These are phyloP conservation scores for Crocuta crocuta DNA, from an alignment of 2,113 vertebrate genomes.

Conservation along the genomic window DNA sequence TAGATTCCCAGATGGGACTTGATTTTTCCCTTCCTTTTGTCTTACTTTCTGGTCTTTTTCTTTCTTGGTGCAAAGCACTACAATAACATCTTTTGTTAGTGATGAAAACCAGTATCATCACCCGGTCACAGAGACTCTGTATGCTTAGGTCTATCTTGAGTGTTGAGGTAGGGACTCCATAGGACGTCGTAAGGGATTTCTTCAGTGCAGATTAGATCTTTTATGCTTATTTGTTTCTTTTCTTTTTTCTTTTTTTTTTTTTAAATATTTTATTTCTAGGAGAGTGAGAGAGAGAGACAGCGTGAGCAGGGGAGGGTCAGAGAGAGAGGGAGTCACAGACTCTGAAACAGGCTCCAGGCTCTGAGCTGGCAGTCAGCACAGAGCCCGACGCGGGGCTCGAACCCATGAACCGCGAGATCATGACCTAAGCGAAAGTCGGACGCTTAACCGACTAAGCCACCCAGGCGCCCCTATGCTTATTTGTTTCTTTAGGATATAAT, in stretches of 20 bases:
- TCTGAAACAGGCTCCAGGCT: too few species aligned
- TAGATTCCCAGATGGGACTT: background rate
- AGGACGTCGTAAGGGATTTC: background rate
- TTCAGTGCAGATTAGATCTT: background rate
- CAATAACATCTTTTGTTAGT: background rate
- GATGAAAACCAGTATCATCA: background rate
- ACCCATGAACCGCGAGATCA: too few species aligned
- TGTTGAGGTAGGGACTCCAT: background rate
- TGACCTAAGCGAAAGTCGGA: too few species aligned
- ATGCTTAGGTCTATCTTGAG: background rate
- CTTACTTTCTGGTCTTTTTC: background rate
- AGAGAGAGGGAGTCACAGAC: too few species aligned
- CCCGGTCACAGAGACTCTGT: background rate
- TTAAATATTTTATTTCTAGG: too few species aligned
- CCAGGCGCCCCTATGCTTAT: background rate
- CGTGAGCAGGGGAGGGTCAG: too few species aligned
- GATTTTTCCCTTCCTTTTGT: background rate
- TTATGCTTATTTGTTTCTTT: background rate
- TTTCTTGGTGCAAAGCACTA: background rate
- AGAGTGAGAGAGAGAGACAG: too few species aligned
- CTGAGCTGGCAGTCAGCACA: too few species aligned
- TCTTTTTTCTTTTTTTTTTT: too few species aligned
- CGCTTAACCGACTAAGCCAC: too few species aligned
- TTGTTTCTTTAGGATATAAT: background rate
- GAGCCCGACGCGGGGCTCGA: too few species aligned